Conservation (phyloP, 1,140 invertebrate genomes). For the Aethina tumida region DNA sequence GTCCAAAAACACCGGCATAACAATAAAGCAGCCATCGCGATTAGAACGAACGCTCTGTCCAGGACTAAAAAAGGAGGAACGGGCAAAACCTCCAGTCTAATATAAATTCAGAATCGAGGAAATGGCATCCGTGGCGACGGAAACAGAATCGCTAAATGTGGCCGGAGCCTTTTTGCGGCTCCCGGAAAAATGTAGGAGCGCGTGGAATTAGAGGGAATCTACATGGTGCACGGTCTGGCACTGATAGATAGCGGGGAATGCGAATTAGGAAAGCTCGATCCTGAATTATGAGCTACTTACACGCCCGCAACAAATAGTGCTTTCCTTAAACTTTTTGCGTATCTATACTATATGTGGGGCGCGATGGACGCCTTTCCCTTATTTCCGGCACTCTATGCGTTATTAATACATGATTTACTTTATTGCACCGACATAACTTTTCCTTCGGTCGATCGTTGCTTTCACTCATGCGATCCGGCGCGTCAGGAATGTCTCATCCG, state of each 20-base stretch:
- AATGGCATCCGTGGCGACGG: slow-evolving; percentile 13
- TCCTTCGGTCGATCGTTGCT: no score
- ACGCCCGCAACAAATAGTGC: slow-evolving; percentile 13
- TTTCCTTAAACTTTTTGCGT: slow-evolving; percentile 7
- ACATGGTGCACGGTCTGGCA: slow-evolving; percentile 13
- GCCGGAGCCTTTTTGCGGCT: slow-evolving; percentile 9
- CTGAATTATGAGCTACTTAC: slow-evolving; percentile 18
- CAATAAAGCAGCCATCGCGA: no score
- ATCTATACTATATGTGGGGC: no score
- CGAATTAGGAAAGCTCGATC: slow-evolving; percentile 14
- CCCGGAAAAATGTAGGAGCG: slow-evolving; percentile 12
- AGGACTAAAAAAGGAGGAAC: slow-evolving; percentile 2
- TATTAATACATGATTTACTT: no score
- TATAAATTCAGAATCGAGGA: slow-evolving; percentile 13
- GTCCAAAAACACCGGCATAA: no score
- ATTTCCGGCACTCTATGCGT: no score
- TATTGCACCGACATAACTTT: no score
- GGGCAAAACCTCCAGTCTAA: slow-evolving; percentile 11
- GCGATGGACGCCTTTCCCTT: no score
- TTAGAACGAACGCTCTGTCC: not conserved
- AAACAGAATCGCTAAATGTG: no score
- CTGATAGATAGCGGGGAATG: slow-evolving; percentile 18
- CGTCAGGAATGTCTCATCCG: no score
- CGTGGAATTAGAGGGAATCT: slow-evolving; percentile 15
- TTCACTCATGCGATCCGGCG: no score